Base-by-base conservation (phyloP, 2,888 invertebrate species). In the Calameuta pallipes region DNA sequence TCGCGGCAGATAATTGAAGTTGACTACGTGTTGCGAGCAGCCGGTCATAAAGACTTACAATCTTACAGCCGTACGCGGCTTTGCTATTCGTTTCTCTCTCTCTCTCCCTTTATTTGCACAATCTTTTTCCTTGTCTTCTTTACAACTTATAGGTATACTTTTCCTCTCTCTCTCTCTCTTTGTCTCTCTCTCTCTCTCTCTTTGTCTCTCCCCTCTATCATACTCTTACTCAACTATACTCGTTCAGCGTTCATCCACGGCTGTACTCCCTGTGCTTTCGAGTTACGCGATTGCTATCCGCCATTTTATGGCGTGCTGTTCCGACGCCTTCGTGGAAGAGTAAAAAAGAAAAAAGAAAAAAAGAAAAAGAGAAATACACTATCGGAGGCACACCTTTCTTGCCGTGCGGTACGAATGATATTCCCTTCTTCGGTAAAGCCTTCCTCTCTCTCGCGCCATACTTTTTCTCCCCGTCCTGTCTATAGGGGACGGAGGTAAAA, bases 1-100 rank as follows among this genome's bases (percentile, higher is more conserved):
- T 73, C 41, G 71, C 36, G 11, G n/a, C 12, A 37, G 56, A 78
- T 78, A 78, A 75, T 78, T 78, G 75, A 34, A 71, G 30, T 75
- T 31, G 37, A 56, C 56, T n/a, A 75, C 31, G 31, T 69, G 73
- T 74, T 76, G 35, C 69, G 37, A 71, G 41, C 56, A 56, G 56
- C 2, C 56, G 9, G 56, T 56, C 56, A 15, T 56, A 56, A 56
- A 56, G 56, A 23, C 23, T 56, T 56, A 56, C 56, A 56, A 56
- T 56, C 23, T 56, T 56, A 56, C 23, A 23, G 56, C 56, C 56
- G 56, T 56, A 23, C 23, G 23, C 23, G 56, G 56, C 23, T 56
- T 56, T 41, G 37, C 13, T 23, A 15, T 35, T 30, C 74, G 74
- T 74, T 35, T 35, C 37, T 33, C 74, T 37, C 74, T n/a, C 36